phyloP scores from a whole-genome alignment of 2,113 vertebrate species.

The Silurus asotus region DNA sequence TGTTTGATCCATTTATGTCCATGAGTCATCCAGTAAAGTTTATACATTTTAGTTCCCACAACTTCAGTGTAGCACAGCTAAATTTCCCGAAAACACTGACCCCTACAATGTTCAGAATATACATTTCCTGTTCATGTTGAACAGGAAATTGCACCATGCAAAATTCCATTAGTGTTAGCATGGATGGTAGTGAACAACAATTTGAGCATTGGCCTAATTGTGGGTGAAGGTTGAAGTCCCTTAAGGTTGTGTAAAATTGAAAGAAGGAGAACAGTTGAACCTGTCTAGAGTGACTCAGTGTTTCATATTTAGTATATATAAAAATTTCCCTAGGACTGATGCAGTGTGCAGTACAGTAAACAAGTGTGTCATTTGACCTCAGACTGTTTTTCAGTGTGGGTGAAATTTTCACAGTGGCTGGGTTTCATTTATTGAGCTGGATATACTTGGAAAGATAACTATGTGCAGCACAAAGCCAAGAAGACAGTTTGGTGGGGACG shows the following conservation, averaged over 20 bases:
- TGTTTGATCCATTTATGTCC: background rate
- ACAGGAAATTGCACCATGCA: background rate
- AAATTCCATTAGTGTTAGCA: background rate
- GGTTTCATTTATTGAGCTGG: constrained; percentile 34
- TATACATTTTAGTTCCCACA: background rate
- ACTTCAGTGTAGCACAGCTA: background rate
- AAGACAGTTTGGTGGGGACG: constrained; percentile 36
- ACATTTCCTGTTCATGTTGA: background rate
- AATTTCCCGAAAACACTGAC: background rate
- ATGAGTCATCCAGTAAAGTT: background rate
- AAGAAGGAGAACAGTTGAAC: background rate
- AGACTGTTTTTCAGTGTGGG: constrained; percentile 34
- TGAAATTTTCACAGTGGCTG: constrained; percentile 40
- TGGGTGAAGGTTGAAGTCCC: background rate
- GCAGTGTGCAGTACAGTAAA: background rate
- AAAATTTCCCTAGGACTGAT: background rate
- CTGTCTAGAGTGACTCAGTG: background rate
- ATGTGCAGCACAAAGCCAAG: constrained; percentile 53
- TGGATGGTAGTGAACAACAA: background rate
- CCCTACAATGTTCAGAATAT: background rate
- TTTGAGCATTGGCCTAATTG: background rate
- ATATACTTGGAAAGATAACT: constrained; percentile 55
- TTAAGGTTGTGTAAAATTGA: background rate
- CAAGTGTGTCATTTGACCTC: background rate
- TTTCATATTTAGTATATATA: background rate